Percentiles rank a stretch among this genome's conserved stretches.
Conservation (phyloP, 2,797 vertebrate species). For the Squalus acanthias region DNA sequence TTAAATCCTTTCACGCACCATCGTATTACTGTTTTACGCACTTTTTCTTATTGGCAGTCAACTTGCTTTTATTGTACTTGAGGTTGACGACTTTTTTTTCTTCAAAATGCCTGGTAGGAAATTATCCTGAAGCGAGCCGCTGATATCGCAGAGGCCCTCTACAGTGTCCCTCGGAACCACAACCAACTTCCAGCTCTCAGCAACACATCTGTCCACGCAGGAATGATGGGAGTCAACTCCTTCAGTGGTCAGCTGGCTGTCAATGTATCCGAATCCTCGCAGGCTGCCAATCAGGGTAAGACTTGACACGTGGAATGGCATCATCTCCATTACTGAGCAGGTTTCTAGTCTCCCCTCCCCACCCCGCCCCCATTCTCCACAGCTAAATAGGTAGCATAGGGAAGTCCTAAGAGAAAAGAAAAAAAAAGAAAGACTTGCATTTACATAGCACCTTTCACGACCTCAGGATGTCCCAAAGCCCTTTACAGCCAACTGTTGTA, state of each 20-base stretch:
- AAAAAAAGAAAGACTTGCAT: too few relatives aligned
- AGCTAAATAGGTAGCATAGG: too few relatives aligned
- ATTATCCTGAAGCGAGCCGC: constrained; percentile 93
- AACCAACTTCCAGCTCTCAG: constrained; percentile 83
- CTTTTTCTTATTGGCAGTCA: neutral
- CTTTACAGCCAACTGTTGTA: too few relatives aligned
- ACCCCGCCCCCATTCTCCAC: too few relatives aligned
- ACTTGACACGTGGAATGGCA: neutral
- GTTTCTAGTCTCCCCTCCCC: neutral
- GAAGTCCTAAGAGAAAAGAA: neutral
- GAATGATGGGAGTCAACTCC: constrained; percentile 94
- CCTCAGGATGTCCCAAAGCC: too few relatives aligned
- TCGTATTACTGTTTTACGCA: neutral
- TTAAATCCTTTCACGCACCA: neutral
- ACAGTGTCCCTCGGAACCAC: constrained; percentile 91
- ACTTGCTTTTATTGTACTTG: neutral
- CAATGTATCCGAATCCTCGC: constrained; percentile 86
- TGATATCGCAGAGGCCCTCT: constrained; percentile 89
- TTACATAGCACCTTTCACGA: too few relatives aligned
- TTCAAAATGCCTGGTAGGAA: constrained; percentile 62
- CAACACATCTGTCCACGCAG: constrained; percentile 81
- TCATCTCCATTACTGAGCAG: neutral
- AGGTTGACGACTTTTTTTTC: neutral
- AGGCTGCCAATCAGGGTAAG: constrained; percentile 92
- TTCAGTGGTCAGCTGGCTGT: constrained; percentile 92